A percentile compares a stretch with the other conserved stretches of the same genome.
These are phyloP conservation scores for Hirtodrosophila duncani DNA, from an alignment of 2,888 invertebrate species.

Conservation along the genomic window DNA sequence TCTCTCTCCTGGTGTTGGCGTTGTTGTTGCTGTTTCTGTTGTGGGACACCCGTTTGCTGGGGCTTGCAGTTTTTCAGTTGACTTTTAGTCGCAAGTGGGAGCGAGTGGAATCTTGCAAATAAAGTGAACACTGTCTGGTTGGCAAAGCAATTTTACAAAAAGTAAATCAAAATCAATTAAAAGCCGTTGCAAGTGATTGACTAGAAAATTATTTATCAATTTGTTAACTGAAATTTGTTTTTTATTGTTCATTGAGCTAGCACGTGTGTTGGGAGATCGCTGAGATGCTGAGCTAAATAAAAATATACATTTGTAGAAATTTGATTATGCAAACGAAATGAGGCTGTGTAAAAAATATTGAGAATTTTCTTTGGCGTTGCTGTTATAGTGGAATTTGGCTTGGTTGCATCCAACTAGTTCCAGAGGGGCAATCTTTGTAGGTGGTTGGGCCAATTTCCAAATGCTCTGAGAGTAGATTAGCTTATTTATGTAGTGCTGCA, in stretches of 20 bases:
- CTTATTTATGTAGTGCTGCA: too few species aligned
- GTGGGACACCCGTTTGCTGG: too few species aligned
- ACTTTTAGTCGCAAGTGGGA: slow-evolving; percentile 43
- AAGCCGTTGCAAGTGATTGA: slow-evolving; percentile 1
- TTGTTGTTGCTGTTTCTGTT: slow-evolving; percentile 10
- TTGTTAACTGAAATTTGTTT: too few species aligned
- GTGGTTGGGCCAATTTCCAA: too few species aligned
- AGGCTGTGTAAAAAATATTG: slow-evolving; percentile 6
- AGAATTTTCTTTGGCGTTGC: slow-evolving; percentile 5
- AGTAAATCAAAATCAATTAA: slow-evolving; percentile 35
- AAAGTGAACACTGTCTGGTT: too few species aligned
- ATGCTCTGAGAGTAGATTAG: too few species aligned
- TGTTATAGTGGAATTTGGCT: too few species aligned
- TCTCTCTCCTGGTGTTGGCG: slow-evolving; percentile 16
- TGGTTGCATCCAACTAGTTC: too few species aligned
- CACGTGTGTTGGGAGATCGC: too few species aligned
- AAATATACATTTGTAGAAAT: slow-evolving; percentile 24
- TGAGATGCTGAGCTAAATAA: too few species aligned
- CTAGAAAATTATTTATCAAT: slow-evolving; percentile 15
- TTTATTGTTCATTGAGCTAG: too few species aligned
- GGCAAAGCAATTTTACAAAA: slow-evolving; percentile 7
- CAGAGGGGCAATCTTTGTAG: too few species aligned
- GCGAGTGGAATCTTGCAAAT: slow-evolving; percentile 29
- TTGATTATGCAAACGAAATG: slow-evolving; percentile 34
- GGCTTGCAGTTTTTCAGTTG: slow-evolving; percentile 40